These are phyloP conservation scores for Drosophila pseudotalamancana DNA, from an alignment of 2,888 invertebrate genomes.

Conservation along the genomic window DNA sequence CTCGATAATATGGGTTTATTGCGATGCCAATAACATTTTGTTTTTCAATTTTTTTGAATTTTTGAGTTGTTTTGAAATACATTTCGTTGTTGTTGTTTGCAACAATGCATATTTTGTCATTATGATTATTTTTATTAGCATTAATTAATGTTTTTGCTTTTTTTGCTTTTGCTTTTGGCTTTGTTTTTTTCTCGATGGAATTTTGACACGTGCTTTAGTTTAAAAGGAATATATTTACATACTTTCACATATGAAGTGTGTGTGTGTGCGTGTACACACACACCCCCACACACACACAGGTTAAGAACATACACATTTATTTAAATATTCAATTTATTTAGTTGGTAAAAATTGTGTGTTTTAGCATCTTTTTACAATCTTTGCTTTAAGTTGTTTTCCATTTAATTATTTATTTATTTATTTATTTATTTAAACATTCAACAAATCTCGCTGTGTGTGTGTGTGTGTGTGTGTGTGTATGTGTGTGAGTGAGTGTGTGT, in stretches of 20 bases:
- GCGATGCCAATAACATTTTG: constrained; percentile 21
- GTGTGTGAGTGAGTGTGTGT: constrained; percentile 16
- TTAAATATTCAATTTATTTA: constrained; percentile 49
- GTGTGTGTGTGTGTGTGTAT: constrained; percentile 4
- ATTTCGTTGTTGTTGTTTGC: constrained; percentile 14
- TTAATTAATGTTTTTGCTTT: constrained; percentile 10
- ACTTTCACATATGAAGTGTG: constrained; percentile 23
- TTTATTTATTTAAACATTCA: constrained; percentile 64
- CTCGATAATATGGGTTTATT: constrained; percentile 42
- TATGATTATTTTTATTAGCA: constrained; percentile 10
- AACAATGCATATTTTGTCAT: constrained; percentile 22
- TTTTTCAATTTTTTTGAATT: constrained; percentile 15
- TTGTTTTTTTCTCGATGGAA: constrained; percentile 13
- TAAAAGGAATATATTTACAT: constrained; percentile 57
- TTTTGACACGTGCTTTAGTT: constrained; percentile 56
- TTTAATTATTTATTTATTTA: constrained; percentile 43
- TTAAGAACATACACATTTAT: constrained; percentile 39
- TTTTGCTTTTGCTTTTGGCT: constrained; percentile 32
- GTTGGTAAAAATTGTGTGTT: constrained; percentile 28
- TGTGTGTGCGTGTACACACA: constrained; percentile 4
- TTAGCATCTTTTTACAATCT: constrained; percentile 23
- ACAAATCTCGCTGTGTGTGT: constrained; percentile 55
- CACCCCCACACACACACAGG: too few relatives aligned
- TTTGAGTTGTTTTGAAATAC: constrained; percentile 3
- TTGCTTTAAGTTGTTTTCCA: constrained; percentile 31